Evolutionary conservation across 2,888 invertebrate genomes (phyloP).

Genomic region (Eristalis intricaria): DNA sequence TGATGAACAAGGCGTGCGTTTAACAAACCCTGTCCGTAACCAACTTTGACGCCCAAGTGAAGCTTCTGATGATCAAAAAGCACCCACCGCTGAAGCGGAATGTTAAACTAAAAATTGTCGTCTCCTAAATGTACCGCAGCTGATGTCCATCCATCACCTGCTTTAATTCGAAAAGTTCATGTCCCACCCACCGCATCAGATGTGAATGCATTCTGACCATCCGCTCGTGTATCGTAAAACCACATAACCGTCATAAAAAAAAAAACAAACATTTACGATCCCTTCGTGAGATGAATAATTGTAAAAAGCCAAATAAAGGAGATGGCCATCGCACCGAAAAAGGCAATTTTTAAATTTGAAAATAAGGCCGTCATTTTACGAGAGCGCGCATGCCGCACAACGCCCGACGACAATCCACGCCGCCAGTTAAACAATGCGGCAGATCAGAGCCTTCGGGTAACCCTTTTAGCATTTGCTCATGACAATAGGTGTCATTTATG

Average conservation of each 20-base stretch:
- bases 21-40: too few relatives aligned
- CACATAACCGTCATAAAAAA: not conserved
- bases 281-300: conserved; percentile 30
- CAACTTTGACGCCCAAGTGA: too few relatives aligned
- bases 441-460: not conserved
- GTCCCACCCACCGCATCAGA: not conserved
- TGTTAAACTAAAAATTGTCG: not conserved
- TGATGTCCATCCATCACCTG: not conserved
- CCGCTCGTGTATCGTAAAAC: not conserved
- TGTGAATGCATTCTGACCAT: not conserved
- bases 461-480: not conserved
- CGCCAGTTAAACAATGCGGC: not conserved
- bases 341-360: not conserved
- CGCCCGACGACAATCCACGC: too few relatives aligned
- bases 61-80: too few relatives aligned
- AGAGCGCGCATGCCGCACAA: not conserved
- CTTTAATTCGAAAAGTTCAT: not conserved
- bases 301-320: not conserved
- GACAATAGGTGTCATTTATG: not conserved
- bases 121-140: too few relatives aligned
- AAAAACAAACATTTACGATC: not conserved
- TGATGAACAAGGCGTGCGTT: too few relatives aligned
- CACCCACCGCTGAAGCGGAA: not conserved
- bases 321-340: not conserved
- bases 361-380: not conserved